Base-by-base conservation (phyloP, 2,888 invertebrate genomes). In the Sisyra terminalis region DNA sequence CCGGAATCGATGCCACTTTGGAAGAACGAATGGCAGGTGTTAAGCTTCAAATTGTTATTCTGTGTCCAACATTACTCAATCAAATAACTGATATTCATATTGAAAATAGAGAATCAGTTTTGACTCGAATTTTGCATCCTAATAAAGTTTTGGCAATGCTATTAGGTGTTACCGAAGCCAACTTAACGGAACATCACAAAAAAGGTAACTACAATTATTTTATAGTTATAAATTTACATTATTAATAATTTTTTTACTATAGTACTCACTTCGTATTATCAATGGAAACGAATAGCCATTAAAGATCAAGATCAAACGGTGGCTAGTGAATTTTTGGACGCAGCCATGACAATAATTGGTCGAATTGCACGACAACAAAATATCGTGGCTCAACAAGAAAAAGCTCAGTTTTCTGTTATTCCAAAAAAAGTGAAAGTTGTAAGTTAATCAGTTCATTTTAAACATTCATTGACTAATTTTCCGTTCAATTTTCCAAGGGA, bases 251-350 rank as follows among this genome's bases (percentile, higher is more conserved):
- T 46, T 44, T 44, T 49, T 45, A 46, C 56, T 55, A 18, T 59
- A 69, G 81, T 76, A 39, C 70, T 84, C 50, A 73, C 79, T 3
- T 72, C 73, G 37, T 86, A 81, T 56, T 73, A 78, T 45, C 76
- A 79, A 53, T 89, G 88, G 88, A 75, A 78, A 46, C 78, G 83
- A 57, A 79, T 84, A 65, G 71, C 70, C 36, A 80, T 83, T 13
- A 69, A 69, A 1, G 86, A 87, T 55, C 83, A 86, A 56, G 88
- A 88, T 58, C 81, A 82, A 42, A 77, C 78, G 0, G 85, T 86
- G 55, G 85, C 87, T 29, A 82, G 83, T 48, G 83, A 85, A 47
- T 82, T 88, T 54, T 65, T 89, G n/a, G 78, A 80, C 0, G 78
- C 82, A 6, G 85, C 87, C 0, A 81, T 86, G 47, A 77, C 79